A percentile compares a stretch with the other conserved stretches of the same genome.
Conservation (phyloP, 2,888 invertebrate genomes). For the Onthophagus sagittarius region DNA sequence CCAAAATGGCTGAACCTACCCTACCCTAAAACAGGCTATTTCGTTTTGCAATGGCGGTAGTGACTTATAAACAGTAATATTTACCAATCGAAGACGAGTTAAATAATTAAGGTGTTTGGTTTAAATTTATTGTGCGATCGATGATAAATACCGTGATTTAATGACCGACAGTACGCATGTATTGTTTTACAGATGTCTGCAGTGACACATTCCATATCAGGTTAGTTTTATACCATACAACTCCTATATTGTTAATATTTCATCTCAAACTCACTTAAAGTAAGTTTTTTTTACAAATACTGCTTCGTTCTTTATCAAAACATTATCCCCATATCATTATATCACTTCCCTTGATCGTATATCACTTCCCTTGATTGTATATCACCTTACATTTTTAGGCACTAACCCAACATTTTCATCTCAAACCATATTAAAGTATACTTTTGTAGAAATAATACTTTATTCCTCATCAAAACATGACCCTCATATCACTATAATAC, state of each 20-base stretch:
- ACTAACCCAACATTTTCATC: neutral
- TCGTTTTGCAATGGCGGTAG: slow-evolving; percentile 48
- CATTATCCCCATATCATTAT: too few species aligned
- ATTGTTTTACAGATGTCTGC: slow-evolving; percentile 52
- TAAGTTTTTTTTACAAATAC: too few species aligned
- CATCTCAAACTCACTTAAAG: too few species aligned
- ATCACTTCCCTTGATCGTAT: too few species aligned
- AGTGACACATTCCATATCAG: slow-evolving; percentile 53
- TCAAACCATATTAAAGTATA: neutral
- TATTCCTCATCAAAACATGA: too few species aligned
- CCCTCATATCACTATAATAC: too few species aligned
- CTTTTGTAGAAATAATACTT: too few species aligned
- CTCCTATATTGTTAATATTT: too few species aligned
- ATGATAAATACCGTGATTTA: slow-evolving; percentile 28
- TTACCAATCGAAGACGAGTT: slow-evolving; percentile 25
- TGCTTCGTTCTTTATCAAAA: too few species aligned
- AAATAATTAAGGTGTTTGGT: slow-evolving; percentile 21
- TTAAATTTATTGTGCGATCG: slow-evolving; percentile 29
- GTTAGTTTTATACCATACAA: slow-evolving; percentile 47
- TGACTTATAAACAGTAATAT: slow-evolving; percentile 49
- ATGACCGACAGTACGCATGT: slow-evolving; percentile 42
- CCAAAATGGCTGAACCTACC: slow-evolving; percentile 36
- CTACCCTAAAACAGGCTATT: slow-evolving; percentile 35
- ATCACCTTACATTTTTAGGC: too few species aligned
- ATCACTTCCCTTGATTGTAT: too few species aligned